phyloP scores from a whole-genome alignment of 2,888 invertebrate species.

The Brachynemurus nebulosus region DNA sequence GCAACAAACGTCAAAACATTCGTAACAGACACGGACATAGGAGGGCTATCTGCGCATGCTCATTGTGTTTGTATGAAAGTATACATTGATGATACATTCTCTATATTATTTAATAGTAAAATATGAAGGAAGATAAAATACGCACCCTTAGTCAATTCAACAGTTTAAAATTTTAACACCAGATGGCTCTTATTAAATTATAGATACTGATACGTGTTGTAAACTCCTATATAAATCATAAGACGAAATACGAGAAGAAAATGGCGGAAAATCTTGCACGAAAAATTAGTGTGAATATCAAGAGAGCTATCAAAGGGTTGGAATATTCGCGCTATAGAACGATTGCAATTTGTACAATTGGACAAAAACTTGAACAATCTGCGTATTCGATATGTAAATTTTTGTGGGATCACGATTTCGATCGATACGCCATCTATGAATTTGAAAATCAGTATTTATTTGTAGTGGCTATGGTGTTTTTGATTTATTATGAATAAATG shows the following conservation, averaged over 20 bases:
- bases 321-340: not conserved
- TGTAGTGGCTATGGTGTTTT: not conserved
- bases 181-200: too few relatives aligned
- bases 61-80: too few relatives aligned
- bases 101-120: too few relatives aligned
- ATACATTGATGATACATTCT: too few relatives aligned
- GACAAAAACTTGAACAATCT: not conserved
- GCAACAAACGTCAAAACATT: too few relatives aligned
- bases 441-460: not conserved
- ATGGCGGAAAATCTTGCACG: not conserved
- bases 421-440: not conserved
- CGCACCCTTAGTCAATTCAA: too few relatives aligned
- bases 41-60: too few relatives aligned
- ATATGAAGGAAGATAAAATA: too few relatives aligned
- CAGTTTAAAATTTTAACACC: too few relatives aligned
- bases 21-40: too few relatives aligned
- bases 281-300: slow-evolving; percentile 2
- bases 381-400: not conserved
- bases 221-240: not conserved
- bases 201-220: too few relatives aligned
- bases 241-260: not conserved
- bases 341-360: not conserved
- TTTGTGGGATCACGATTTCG: slow-evolving; percentile 1
- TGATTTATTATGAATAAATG: not conserved
- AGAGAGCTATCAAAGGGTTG: not conserved